Conservation (phyloP, 2,888 invertebrate genomes). For the Notocelia uddmanniana region DNA sequence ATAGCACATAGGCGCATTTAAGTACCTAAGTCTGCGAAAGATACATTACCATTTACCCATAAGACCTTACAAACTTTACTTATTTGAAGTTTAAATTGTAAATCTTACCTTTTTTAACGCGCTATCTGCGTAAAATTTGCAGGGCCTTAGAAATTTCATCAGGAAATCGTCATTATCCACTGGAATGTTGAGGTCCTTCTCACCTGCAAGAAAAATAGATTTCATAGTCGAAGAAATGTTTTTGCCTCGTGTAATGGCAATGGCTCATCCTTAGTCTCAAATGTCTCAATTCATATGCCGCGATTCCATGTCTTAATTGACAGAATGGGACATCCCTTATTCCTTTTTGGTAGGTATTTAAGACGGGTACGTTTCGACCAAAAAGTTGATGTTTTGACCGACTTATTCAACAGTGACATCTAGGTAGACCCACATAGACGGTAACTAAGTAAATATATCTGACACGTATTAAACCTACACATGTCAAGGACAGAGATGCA, state of each 20-base stretch:
- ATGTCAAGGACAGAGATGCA: slow-evolving; percentile 4
- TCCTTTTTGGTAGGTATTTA: no score
- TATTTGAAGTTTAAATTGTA: slow-evolving; percentile 27
- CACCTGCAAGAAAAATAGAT: slow-evolving; percentile 78
- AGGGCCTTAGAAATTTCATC: slow-evolving; percentile 92
- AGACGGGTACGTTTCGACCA: no score
- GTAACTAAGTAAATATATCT: no score
- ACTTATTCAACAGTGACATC: neutral
- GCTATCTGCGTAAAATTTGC: slow-evolving; percentile 94
- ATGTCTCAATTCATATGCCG: no score
- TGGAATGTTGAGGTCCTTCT: slow-evolving; percentile 87
- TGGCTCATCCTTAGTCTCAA: no score
- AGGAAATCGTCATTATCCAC: slow-evolving; percentile 90
- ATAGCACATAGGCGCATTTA: neutral
- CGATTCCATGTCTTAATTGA: no score
- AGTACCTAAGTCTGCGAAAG: no score
- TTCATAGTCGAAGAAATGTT: neutral
- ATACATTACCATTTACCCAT: no score
- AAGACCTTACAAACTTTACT: neutral
- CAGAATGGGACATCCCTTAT: neutral
- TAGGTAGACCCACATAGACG: neutral
- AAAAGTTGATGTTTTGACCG: neutral
- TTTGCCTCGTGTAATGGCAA: no score
- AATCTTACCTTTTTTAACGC: slow-evolving; percentile 89
- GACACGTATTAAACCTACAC: no score